phyloP scores from a whole-genome alignment of 1,140 invertebrate genomes.

The Tetramorium parvispinum region DNA sequence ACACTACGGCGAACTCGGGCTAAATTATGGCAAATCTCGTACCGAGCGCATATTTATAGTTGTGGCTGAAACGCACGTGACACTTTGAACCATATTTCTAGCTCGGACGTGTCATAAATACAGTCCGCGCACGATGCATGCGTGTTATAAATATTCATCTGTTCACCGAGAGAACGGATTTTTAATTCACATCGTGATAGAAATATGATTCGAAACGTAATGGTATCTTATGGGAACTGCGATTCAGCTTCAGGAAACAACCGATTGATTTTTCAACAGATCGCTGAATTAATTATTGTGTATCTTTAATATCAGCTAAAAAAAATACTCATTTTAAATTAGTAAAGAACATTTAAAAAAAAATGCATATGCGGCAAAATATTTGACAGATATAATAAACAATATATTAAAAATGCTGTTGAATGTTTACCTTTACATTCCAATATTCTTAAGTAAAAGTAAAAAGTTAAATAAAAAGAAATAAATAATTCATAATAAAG shows the following conservation, averaged over 20 bases:
- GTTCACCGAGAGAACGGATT: not conserved
- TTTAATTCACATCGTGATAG: conserved; percentile 18
- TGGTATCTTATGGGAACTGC: not conserved
- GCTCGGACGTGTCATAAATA: conserved; percentile 32
- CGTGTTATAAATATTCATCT: conserved; percentile 55
- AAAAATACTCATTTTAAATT: not conserved
- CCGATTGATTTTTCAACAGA: not conserved
- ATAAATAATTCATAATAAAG: not conserved
- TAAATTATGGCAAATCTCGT: conserved; percentile 46
- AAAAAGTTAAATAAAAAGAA: not conserved
- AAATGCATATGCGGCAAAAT: not conserved
- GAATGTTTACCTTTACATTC: not conserved
- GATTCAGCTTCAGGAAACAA: not conserved
- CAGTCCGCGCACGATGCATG: conserved; percentile 4
- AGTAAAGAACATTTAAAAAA: not conserved
- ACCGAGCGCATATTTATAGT: conserved; percentile 27
- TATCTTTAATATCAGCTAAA: not conserved
- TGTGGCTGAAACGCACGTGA: conserved; percentile 29
- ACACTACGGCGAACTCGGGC: not conserved
- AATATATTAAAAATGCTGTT: not conserved
- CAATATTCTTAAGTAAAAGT: not conserved
- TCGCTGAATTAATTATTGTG: not conserved
- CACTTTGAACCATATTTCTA: conserved; percentile 52
- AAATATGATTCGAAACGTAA: not conserved
- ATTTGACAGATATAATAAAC: not conserved